Conservation (phyloP, 2,888 invertebrate species). For the Nemurella pictetii region DNA sequence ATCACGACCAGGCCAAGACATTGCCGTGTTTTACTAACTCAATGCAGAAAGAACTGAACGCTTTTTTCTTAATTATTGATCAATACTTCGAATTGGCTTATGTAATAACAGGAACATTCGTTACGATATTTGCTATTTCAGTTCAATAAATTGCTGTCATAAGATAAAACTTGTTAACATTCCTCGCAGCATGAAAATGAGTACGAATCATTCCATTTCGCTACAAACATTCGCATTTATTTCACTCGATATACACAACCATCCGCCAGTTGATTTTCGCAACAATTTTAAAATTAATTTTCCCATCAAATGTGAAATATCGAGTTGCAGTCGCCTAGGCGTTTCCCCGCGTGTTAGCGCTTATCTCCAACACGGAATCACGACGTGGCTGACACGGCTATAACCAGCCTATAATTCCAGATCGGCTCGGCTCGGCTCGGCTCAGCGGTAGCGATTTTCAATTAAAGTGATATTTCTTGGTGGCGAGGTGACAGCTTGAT, state of each 20-base stretch:
- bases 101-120: too few relatives aligned
- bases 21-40: too few relatives aligned
- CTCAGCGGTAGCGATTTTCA: conserved; percentile 17
- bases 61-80: too few relatives aligned
- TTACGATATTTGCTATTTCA: too few relatives aligned
- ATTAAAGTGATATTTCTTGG: conserved; percentile 9
- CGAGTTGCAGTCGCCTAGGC: neutral
- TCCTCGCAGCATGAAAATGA: neutral
- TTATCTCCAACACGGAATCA: neutral
- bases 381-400: neutral
- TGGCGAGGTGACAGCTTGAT: neutral
- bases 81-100: too few relatives aligned
- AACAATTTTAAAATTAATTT: neutral
- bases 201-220: neutral
- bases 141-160: neutral
- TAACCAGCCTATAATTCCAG: neutral
- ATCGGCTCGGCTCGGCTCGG: neutral
- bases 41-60: too few relatives aligned
- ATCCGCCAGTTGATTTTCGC: neutral
- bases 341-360: neutral
- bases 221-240: neutral
- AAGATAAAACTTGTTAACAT: neutral
- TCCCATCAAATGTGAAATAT: neutral
- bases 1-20: too few relatives aligned
- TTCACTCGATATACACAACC: neutral